Conservation (phyloP, 2,888 invertebrate species). For the Drosophila anomelani region DNA sequence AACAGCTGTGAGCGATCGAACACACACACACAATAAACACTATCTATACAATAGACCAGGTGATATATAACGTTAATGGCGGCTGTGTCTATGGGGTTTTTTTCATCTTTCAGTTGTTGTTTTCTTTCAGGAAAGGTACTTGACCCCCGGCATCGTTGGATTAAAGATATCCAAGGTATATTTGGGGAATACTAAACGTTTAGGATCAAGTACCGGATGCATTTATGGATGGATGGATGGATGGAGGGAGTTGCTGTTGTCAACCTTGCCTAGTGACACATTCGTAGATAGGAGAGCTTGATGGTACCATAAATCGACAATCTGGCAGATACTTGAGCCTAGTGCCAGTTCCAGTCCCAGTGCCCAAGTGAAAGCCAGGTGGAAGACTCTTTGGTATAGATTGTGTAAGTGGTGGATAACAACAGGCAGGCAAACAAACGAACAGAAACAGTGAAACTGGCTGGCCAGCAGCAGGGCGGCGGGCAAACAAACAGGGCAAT, state of each 20-base stretch:
- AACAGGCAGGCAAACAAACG: slow-evolving; percentile 32
- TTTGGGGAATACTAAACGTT: not conserved
- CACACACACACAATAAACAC: slow-evolving; percentile 29
- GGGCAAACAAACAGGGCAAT: slow-evolving; percentile 21
- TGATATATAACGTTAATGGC: not conserved
- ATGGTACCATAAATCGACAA: not conserved
- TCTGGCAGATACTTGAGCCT: not conserved
- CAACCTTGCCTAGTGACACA: not conserved
- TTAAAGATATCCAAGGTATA: not conserved
- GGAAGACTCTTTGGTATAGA: slow-evolving; percentile 21
- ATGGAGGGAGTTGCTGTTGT: no score
- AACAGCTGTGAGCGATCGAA: slow-evolving; percentile 29
- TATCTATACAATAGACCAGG: slow-evolving; percentile 26
- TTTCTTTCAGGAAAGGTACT: not conserved
- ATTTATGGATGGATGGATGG: no score
- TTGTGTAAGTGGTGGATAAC: slow-evolving; percentile 35
- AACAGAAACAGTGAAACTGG: slow-evolving; percentile 25
- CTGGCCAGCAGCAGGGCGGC: slow-evolving; percentile 23
- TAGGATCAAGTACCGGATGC: not conserved
- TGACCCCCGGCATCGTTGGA: not conserved
- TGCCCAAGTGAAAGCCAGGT: slow-evolving; percentile 11
- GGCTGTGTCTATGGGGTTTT: not conserved
- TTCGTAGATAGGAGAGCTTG: not conserved
- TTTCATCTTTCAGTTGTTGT: not conserved
- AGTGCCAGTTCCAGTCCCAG: not conserved